phyloP scores from a whole-genome alignment of 1,140 invertebrate species.

The Neodiprion fabricii region DNA sequence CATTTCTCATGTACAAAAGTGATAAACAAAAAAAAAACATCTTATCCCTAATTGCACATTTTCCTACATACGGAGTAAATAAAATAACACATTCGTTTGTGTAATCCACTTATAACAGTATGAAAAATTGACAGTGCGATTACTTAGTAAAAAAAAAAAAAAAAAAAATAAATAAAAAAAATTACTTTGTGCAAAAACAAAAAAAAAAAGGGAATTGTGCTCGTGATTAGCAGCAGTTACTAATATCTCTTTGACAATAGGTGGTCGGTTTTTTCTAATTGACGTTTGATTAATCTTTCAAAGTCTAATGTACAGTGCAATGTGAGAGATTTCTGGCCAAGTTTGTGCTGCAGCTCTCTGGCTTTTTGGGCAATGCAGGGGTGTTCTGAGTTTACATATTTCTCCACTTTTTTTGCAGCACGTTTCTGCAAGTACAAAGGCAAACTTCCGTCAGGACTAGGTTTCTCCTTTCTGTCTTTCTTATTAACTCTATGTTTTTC shows the following conservation, averaged over 20 bases:
- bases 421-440: background rate
- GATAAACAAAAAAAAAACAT: background rate
- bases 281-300: background rate
- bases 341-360: background rate
- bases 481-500: background rate
- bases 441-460: background rate
- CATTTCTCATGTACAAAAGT: background rate
- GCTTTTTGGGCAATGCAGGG: background rate
- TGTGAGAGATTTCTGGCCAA: background rate
- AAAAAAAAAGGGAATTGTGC: background rate
- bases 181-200: background rate
- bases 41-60: no score
- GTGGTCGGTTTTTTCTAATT: background rate
- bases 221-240: background rate
- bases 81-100: no score
- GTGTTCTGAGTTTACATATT: background rate
- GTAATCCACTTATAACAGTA: background rate
- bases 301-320: background rate
- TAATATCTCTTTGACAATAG: background rate
- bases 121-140: background rate
- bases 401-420: background rate
- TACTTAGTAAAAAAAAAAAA: background rate
- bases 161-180: background rate
- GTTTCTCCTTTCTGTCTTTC: background rate
- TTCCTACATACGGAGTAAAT: no score